Percentiles rank a stretch among this genome's conserved stretches.
phyloP scores from a whole-genome alignment of 2,113 vertebrate genomes.

The Hemiprocne comata region DNA sequence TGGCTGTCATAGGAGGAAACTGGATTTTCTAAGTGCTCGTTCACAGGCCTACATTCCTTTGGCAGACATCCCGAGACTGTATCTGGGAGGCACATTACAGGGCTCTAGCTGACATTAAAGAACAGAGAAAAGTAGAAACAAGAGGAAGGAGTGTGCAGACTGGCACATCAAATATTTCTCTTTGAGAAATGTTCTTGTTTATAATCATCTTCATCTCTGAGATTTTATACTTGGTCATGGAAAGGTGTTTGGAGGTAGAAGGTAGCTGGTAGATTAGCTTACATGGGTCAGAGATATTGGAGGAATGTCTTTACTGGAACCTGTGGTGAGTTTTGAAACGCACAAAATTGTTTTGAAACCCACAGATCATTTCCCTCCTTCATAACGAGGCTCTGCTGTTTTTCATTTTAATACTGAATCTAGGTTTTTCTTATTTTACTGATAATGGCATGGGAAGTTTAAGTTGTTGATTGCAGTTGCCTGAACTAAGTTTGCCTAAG shows the following conservation, averaged over 20 bases:
- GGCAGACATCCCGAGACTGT: constrained; percentile 40
- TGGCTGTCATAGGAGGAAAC: neutral
- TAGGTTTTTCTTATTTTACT: neutral
- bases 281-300: neutral
- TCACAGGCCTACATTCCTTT: constrained; percentile 6
- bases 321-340: neutral
- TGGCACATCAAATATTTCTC: neutral
- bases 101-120: neutral
- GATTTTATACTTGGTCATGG: neutral
- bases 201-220: neutral
- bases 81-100: constrained; percentile 17
- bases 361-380: no score
- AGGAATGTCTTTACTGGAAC: neutral
- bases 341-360: no score
- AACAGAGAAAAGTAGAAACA: neutral
- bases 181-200: neutral
- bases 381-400: neutral
- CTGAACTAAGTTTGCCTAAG: neutral
- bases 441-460: neutral
- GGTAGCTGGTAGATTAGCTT: neutral
- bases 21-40: constrained; percentile 20
- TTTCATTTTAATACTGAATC: neutral
- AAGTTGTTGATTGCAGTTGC: neutral
- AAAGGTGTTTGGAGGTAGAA: neutral
- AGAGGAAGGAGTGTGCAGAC: neutral